Evolutionary conservation across 2,113 vertebrate genomes (phyloP).

Genomic region (Platycercus adscitus): DNA sequence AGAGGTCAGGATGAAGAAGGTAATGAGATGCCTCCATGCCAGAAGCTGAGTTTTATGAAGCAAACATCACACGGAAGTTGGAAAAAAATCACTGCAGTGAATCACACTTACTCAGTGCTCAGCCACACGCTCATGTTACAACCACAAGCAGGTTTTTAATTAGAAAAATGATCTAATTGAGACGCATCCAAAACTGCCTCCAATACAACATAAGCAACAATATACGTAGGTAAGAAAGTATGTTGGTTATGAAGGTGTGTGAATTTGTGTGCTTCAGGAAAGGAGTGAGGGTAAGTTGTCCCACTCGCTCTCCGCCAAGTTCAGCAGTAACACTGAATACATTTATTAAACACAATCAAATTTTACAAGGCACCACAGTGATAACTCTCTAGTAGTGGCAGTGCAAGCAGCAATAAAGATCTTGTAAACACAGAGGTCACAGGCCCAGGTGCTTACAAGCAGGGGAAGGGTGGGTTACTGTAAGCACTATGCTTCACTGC

Average conservation of each 20-base stretch:
- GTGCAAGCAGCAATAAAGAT: conserved; percentile 63
- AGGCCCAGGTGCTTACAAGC: conserved; percentile 52
- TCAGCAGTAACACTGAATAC: conserved; percentile 35
- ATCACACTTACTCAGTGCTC: conserved; percentile 32
- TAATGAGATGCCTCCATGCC: neutral
- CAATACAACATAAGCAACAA: neutral
- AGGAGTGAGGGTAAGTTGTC: neutral
- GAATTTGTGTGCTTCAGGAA: neutral
- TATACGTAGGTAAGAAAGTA: neutral
- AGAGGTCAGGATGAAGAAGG: neutral
- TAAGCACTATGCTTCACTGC: neutral
- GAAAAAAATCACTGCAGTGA: neutral
- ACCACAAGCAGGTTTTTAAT: conserved; percentile 64
- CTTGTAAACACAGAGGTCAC: conserved; percentile 73
- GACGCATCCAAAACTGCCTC: conserved; percentile 43
- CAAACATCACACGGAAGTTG: neutral
- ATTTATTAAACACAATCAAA: conserved; percentile 70
- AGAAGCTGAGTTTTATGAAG: neutral
- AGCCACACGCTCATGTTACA: neutral
- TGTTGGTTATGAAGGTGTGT: neutral
- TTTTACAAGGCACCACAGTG: conserved; percentile 72
- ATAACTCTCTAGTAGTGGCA: conserved; percentile 49
- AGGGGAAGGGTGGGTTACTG: conserved; percentile 30
- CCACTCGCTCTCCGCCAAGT: neutral
- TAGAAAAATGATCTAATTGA: conserved; percentile 57